A percentile compares a stretch with the other conserved stretches of the same genome.
Conservation (phyloP, 2,797 vertebrate genomes). For the Lemur catta region DNA sequence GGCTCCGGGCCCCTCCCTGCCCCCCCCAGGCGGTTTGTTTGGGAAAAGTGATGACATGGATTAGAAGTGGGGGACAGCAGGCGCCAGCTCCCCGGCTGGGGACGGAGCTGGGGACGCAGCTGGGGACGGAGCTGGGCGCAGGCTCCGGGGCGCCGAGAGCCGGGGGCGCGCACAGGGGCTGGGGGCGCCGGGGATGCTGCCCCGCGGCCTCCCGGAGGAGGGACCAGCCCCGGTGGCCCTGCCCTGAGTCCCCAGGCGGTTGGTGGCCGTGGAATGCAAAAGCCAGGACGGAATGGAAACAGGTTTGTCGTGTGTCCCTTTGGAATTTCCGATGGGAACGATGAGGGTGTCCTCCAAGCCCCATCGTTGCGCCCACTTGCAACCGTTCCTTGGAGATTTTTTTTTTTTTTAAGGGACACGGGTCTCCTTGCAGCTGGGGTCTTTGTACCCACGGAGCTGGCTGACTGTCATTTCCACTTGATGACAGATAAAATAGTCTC, state of each 20-base stretch:
- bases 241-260: slow-evolving; percentile 74
- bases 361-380: slow-evolving; percentile 65
- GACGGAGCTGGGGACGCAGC: no score
- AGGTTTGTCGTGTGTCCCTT: slow-evolving; percentile 81
- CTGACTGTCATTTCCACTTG: slow-evolving; percentile 80
- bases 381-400: slow-evolving; percentile 73
- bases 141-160: no score
- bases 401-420: slow-evolving; percentile 35
- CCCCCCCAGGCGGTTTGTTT: no score
- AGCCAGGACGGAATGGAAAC: slow-evolving; percentile 83
- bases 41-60: no score
- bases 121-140: no score
- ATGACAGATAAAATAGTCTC: slow-evolving; percentile 82
- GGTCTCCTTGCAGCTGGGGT: slow-evolving; percentile 82
- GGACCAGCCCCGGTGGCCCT: slow-evolving; percentile 67
- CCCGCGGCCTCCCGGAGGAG: slow-evolving; percentile 71
- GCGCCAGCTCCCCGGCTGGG: no score
- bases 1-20: no score
- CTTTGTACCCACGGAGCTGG: slow-evolving; percentile 67
- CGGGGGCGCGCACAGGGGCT: not conserved
- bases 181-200: slow-evolving; percentile 53
- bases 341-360: slow-evolving; percentile 56
- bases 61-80: no score
- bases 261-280: slow-evolving; percentile 81
- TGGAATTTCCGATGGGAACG: slow-evolving; percentile 61